Conservation (phyloP, 64 coral and sea anemone genomes). For the Pocillopora damicornis region DNA sequence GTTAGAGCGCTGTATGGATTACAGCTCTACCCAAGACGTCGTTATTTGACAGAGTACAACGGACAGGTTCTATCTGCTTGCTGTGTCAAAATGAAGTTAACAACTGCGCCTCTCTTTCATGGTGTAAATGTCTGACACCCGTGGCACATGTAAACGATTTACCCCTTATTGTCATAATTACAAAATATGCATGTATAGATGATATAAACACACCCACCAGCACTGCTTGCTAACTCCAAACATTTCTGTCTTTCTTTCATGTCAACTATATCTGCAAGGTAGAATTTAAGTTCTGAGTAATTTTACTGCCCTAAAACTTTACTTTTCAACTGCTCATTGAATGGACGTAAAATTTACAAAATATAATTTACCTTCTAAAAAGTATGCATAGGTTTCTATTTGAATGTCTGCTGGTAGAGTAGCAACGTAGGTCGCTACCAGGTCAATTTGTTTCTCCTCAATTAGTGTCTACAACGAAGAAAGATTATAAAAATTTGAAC, state of each 20-base stretch:
- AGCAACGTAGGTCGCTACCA: slow-evolving; percentile 89
- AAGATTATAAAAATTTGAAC: too few species aligned
- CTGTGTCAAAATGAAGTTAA: too few species aligned
- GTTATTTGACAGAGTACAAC: too few species aligned
- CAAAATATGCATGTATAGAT: too few species aligned
- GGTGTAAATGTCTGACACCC: too few species aligned
- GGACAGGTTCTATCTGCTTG: too few species aligned
- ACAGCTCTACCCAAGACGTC: too few species aligned
- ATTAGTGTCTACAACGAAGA: slow-evolving; percentile 61
- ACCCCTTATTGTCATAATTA: too few species aligned
- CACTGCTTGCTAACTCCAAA: slow-evolving; percentile 77
- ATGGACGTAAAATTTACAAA: background rate
- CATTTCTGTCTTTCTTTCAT: slow-evolving; percentile 75
- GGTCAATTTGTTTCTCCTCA: slow-evolving; percentile 66
- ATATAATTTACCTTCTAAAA: slow-evolving; percentile 83
- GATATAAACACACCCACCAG: slow-evolving; percentile 32
- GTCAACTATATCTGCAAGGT: slow-evolving; percentile 71
- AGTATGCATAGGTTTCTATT: slow-evolving; percentile 79
- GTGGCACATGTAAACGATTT: too few species aligned
- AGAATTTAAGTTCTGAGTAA: background rate
- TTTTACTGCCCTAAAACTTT: background rate
- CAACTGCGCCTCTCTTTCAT: too few species aligned
- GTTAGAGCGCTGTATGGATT: too few species aligned
- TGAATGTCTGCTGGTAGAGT: slow-evolving; percentile 84
- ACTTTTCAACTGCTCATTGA: background rate